phyloP scores from a whole-genome alignment of 1,140 invertebrate genomes.

The Meloidogyne exigua region DNA sequence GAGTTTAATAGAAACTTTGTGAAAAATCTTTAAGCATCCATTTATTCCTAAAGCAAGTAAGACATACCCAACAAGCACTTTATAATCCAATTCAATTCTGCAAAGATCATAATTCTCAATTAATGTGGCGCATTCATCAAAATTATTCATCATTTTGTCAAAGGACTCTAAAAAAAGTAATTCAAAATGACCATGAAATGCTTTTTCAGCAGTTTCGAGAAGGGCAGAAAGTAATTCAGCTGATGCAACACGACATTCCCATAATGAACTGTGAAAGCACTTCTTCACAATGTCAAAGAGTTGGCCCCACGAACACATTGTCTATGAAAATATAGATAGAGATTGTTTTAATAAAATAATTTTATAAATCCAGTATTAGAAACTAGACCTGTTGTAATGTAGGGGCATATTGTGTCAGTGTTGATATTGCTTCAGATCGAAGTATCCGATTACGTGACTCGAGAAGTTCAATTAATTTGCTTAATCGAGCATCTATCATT shows the following conservation, averaged over 20 bases:
- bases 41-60: not conserved
- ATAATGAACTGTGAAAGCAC: conserved; percentile 21
- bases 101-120: conserved; percentile 32
- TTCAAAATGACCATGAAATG: not conserved
- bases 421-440: conserved; percentile 35
- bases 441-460: conserved; percentile 42
- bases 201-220: conserved; percentile 13
- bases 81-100: conserved; percentile 33
- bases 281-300: conserved; percentile 12
- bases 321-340: not conserved
- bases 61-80: conserved; percentile 35
- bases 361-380: not conserved
- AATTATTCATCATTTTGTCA: not conserved
- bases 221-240: conserved; percentile 37
- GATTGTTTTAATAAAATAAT: too few species aligned
- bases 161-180: not conserved
- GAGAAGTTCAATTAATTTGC: conserved; percentile 23
- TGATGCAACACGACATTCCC: conserved; percentile 47
- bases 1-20: not conserved
- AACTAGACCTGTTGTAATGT: conserved; percentile 5
- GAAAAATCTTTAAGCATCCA: conserved; percentile 7
- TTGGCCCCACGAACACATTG: not conserved
- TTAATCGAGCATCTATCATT: not conserved
- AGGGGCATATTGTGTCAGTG: conserved; percentile 37
- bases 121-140: conserved; percentile 4